phyloP scores from a whole-genome alignment of 92 coral and sea anemone genomes.

The Porites evermanni region DNA sequence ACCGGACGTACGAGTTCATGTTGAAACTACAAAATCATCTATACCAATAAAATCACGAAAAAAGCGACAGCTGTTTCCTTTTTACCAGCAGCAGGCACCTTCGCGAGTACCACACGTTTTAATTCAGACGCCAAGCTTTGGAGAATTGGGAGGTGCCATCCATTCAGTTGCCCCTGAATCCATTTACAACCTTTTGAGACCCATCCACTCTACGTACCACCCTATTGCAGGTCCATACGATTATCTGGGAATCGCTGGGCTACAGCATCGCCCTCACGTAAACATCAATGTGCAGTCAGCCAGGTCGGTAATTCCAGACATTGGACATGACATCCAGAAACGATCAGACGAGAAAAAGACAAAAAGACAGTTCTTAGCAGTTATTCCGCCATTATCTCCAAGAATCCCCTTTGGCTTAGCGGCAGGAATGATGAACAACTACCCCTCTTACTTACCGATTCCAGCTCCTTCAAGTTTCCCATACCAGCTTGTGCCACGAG shows the following conservation, averaged over 20 bases:
- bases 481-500: slow-evolving; percentile 18
- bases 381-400: slow-evolving; percentile 22
- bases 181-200: slow-evolving; percentile 38
- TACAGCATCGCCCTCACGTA: slow-evolving; percentile 76
- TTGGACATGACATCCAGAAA: slow-evolving; percentile 18
- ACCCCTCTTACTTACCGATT: slow-evolving; percentile 35
- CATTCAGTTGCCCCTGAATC: slow-evolving; percentile 29
- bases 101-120: slow-evolving; percentile 48
- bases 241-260: slow-evolving; percentile 7
- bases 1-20: slow-evolving; percentile 84
- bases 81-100: slow-evolving; percentile 53
- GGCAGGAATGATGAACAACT: slow-evolving; percentile 21
- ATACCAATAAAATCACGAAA: slow-evolving; percentile 62
- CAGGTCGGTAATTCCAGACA: slow-evolving; percentile 77
- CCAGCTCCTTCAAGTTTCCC: background rate
- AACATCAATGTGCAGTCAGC: slow-evolving; percentile 93
- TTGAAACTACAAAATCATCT: slow-evolving; percentile 86
- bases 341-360: slow-evolving; percentile 47
- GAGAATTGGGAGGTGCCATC: slow-evolving; percentile 4
- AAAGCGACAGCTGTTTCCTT: slow-evolving; percentile 69
- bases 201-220: slow-evolving; percentile 23
- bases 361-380: slow-evolving; percentile 56
- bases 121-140: slow-evolving; percentile 20
- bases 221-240: background rate
- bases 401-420: slow-evolving; percentile 39